Conservation (phyloP, 1,140 invertebrate genomes). For the Cotesia chilonis region DNA sequence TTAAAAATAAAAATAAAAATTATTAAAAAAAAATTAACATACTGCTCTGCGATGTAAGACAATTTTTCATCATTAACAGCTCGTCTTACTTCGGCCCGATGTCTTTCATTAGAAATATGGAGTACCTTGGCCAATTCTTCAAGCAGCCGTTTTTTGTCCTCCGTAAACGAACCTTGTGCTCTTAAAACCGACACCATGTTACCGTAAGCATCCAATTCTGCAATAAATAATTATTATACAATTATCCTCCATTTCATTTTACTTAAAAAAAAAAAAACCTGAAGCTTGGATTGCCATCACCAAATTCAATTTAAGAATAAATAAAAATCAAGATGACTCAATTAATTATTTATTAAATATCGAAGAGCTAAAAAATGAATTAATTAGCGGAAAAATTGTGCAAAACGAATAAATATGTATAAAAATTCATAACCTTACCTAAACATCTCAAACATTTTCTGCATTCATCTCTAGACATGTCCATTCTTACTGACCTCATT, state of each 20-base stretch:
- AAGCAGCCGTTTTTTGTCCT: conserved; percentile 84
- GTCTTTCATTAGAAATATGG: conserved; percentile 88
- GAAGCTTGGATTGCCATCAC: neutral
- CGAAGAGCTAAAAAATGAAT: neutral
- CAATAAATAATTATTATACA: conserved; percentile 22
- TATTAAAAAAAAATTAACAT: conserved; percentile 48
- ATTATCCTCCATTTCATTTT: neutral
- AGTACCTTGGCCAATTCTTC: conserved; percentile 82
- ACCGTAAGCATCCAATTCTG: conserved; percentile 92
- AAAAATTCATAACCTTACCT: conserved; percentile 69
- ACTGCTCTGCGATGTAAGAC: conserved; percentile 87
- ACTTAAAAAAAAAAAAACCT: conserved; percentile 24
- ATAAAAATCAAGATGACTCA: no score
- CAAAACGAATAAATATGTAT: conserved; percentile 1
- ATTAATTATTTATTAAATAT: neutral
- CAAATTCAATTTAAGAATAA: neutral
- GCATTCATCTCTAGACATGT: conserved; percentile 86
- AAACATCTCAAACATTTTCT: conserved; percentile 84
- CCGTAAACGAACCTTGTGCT: conserved; percentile 87
- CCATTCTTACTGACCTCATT: conserved; percentile 78
- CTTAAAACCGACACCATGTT: conserved; percentile 87
- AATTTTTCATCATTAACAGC: conserved; percentile 91
- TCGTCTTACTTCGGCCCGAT: conserved; percentile 87
- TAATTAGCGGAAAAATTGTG: neutral
- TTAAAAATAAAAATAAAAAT: conserved; percentile 18